phyloP scores from a whole-genome alignment of 2,113 vertebrate genomes.

The Guaruba guarouba region DNA sequence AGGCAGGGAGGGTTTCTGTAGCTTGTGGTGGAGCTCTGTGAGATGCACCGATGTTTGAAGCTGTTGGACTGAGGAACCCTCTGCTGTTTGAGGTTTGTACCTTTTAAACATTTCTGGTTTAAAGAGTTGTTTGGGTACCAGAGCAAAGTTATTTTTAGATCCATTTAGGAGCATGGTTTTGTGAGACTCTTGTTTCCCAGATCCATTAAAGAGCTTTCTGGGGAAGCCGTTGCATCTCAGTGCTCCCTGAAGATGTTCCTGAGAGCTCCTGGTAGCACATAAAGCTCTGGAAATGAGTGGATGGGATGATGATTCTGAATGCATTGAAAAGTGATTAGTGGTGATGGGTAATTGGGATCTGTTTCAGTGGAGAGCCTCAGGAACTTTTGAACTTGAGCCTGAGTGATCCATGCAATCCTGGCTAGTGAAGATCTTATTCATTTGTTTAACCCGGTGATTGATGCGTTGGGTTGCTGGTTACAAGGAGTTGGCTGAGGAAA shows the following conservation, averaged over 20 bases:
- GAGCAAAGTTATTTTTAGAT: neutral
- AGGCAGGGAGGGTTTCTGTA: rapidly evolving
- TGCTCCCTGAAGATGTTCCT: neutral
- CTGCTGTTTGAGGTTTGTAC: neutral
- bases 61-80: neutral
- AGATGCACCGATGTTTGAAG: rapidly evolving
- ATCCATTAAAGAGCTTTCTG: slow-evolving; percentile 6
- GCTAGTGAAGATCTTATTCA: too few relatives aligned
- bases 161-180: neutral
- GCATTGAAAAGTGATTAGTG: neutral
- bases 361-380: neutral
- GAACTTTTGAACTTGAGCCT: neutral
- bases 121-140: neutral
- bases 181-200: neutral
- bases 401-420: neutral
- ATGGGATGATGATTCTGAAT: neutral
- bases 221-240: neutral
- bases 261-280: neutral
- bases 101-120: neutral
- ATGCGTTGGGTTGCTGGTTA: rapidly evolving
- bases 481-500: neutral
- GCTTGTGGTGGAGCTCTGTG: rapidly evolving
- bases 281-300: neutral
- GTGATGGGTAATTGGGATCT: neutral
- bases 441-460: rapidly evolving